Conservation (phyloP, 1,140 invertebrate species). For the Coptotermes formosanus region DNA sequence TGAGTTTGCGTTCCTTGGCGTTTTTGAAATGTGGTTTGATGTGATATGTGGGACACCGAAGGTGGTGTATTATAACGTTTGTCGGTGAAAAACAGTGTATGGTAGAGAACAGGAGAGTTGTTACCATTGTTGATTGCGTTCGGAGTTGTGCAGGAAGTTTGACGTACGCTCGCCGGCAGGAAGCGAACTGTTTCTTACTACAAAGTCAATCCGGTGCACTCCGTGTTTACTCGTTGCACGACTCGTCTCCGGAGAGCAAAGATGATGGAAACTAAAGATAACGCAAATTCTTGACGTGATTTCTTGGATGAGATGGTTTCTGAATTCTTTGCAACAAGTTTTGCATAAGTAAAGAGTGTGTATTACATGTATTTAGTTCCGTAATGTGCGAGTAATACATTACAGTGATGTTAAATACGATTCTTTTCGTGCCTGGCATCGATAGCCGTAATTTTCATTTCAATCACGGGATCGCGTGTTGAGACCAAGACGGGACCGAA, state of each 20-base stretch:
- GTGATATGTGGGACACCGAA: not conserved
- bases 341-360: not conserved
- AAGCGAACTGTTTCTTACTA: not conserved
- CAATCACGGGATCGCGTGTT: too few relatives aligned
- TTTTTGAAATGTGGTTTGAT: not conserved
- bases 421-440: too few relatives aligned
- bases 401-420: too few relatives aligned
- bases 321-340: not conserved
- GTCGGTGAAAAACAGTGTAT: not conserved
- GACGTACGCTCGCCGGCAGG: not conserved
- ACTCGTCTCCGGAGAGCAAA: not conserved
- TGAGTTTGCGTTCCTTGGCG: not conserved
- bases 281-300: not conserved
- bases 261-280: not conserved
- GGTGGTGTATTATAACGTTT: not conserved
- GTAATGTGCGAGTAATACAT: too few relatives aligned
- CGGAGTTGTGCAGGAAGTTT: not conserved
- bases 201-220: not conserved
- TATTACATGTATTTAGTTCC: not conserved
- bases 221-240: not conserved
- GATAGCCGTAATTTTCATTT: too few relatives aligned
- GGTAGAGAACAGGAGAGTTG: not conserved
- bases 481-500: too few relatives aligned
- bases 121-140: not conserved
- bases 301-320: not conserved